Conservation (phyloP, 2,797 vertebrate genomes). For the Mionectes olivaceus region DNA sequence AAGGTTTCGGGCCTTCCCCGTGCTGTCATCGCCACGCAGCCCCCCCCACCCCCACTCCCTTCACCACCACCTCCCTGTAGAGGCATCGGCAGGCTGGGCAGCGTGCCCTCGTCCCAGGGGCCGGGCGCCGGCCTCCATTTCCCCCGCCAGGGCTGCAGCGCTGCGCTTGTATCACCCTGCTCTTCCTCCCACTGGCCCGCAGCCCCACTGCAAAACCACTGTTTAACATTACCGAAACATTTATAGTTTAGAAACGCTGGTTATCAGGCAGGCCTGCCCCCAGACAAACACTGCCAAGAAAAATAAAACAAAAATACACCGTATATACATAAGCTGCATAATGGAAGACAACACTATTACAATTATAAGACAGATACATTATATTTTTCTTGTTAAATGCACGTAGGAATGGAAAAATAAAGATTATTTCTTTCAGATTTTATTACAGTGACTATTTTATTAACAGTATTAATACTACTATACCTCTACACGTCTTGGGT, state of each 20-base stretch:
- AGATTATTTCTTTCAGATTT: constrained; percentile 67
- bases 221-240: constrained; percentile 59
- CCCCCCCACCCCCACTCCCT: constrained; percentile 21
- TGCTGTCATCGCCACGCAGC: constrained; percentile 75
- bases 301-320: not conserved
- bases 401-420: constrained; percentile 40
- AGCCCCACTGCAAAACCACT: constrained; percentile 29
- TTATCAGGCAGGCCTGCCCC: constrained; percentile 21
- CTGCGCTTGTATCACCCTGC: not conserved
- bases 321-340: not conserved
- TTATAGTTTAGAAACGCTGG: constrained; percentile 31
- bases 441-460: constrained; percentile 81
- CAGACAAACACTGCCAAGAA: constrained; percentile 11
- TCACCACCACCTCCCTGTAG: constrained; percentile 20
- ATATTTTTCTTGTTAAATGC: constrained; percentile 4
- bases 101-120: constrained; percentile 3
- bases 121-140: constrained; percentile 64
- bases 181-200: not conserved
- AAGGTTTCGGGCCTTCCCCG: constrained; percentile 84
- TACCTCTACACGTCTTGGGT: constrained; percentile 73
- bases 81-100: constrained; percentile 18
- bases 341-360: constrained; percentile 34
- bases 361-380: not conserved
- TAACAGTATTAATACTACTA: constrained; percentile 76
- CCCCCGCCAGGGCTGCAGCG: not conserved